Conservation (phyloP, 2,797 vertebrate genomes). For the Dromococcyx pavoninus region DNA sequence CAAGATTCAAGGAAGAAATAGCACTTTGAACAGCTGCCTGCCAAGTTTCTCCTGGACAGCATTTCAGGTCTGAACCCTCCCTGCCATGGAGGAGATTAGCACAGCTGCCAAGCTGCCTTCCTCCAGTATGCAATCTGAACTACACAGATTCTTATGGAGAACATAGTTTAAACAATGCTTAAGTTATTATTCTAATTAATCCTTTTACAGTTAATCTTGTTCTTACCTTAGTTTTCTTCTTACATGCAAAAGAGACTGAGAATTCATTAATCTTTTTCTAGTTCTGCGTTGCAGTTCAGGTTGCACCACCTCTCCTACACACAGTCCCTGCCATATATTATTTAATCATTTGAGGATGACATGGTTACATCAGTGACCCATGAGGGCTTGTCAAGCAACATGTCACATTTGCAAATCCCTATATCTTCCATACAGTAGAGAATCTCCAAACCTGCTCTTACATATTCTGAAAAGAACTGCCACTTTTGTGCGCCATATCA, state of each 20-base stretch:
- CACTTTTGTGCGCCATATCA: not conserved
- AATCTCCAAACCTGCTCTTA: not conserved
- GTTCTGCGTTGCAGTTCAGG: not conserved
- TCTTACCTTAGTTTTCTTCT: not conserved
- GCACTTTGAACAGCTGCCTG: not conserved
- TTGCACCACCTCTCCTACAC: not conserved
- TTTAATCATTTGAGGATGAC: not conserved
- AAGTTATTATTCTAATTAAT: not conserved
- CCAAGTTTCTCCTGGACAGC: not conserved
- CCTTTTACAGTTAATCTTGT: not conserved
- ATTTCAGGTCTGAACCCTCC: not conserved
- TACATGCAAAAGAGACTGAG: not conserved
- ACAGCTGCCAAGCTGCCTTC: not conserved
- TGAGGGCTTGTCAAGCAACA: not conserved
- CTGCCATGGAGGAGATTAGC: not conserved
- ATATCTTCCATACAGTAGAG: not conserved
- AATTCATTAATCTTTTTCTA: not conserved
- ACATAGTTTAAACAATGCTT: not conserved
- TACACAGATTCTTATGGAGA: not conserved
- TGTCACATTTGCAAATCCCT: not conserved
- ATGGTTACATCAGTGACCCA: accelerated
- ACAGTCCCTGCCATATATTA: not conserved
- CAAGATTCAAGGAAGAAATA: not conserved
- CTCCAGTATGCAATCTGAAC: not conserved
- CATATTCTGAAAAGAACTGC: accelerated